Conservation (phyloP, 23 tunicate species). For the Halocynthia roretzi region DNA sequence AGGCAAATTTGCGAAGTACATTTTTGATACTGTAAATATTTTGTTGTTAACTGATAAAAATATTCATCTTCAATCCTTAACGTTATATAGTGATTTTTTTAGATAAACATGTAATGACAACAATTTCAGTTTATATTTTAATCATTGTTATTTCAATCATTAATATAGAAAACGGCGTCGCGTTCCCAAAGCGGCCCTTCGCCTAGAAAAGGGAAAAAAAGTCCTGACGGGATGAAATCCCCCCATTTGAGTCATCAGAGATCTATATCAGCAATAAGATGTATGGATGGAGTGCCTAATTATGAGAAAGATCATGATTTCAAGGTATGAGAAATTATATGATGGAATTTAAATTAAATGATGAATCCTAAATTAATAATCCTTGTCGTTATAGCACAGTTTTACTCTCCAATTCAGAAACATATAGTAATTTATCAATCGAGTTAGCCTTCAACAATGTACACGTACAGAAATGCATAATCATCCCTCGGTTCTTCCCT, state of each 20-base stretch:
- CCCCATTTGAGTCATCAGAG: constrained; percentile 13
- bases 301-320: constrained; percentile 87
- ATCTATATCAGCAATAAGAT: constrained; percentile 11
- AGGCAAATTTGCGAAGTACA: neutral
- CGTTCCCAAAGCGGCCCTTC: constrained; percentile 25
- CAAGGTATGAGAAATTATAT: constrained; percentile 26
- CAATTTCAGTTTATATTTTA: too few species aligned
- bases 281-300: constrained; percentile 7
- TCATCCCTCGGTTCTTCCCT: too few species aligned
- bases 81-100: too few species aligned
- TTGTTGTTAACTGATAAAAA: neutral
- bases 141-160: too few species aligned
- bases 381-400: too few species aligned
- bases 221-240: neutral
- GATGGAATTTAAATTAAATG: too few species aligned
- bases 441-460: too few species aligned
- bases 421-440: too few species aligned
- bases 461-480: too few species aligned
- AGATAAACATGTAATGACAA: too few species aligned
- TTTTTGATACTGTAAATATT: neutral
- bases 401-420: too few species aligned
- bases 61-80: neutral
- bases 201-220: constrained; percentile 25
- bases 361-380: too few species aligned
- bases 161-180: constrained; percentile 9